Base-by-base conservation (phyloP, 2,888 invertebrate species). In the Blomia tropicalis region DNA sequence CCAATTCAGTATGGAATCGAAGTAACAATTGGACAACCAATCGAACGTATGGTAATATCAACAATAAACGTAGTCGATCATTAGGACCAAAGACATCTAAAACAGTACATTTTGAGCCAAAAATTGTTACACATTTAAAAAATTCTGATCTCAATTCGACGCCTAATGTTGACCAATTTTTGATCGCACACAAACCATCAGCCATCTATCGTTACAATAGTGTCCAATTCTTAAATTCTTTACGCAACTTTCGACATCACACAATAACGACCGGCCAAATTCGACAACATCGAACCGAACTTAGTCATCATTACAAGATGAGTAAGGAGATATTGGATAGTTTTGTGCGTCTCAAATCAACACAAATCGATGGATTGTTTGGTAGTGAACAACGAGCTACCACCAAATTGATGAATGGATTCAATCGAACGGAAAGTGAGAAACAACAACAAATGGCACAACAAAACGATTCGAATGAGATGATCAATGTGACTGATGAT, bases 241-340 rank as follows among this genome's bases (percentile, higher is more conserved):
- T 58, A 32, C 62, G 29, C 36, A 58, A 30, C n/a, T 62, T 32
- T 54, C 62, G 22, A 17, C 61, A 3, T 23, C 44, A n/a, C 54
- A 22, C 54, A 25, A 36, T 36, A 43, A 29, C 22, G n/a, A 47
- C 23, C 23, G 31, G 25, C 2, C 58, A 32, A n/a, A 19, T 23
- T 5, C 11, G 17, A 27, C 32, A 3, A 25, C 22, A 2, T 25
- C 30, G 29, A 51, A 58, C n/a, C 53, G 17, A 27, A 23, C 60
- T 58, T 31, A 60, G 17, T 11, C 53, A 31, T 23, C 23, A 51
- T 14, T 31, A 29, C n/a, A 29, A 27, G 53, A 27, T 36, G 53
- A 59, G 29, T 41, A 19, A 7, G 7, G 51, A 56, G 11, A 3
- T 56, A 19, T 11, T 56, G 2, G 56, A 56, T 25, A 27, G 29